These are phyloP conservation scores for Drosophila mayaguana DNA, from an alignment of 2,888 invertebrate genomes.

Conservation along the genomic window DNA sequence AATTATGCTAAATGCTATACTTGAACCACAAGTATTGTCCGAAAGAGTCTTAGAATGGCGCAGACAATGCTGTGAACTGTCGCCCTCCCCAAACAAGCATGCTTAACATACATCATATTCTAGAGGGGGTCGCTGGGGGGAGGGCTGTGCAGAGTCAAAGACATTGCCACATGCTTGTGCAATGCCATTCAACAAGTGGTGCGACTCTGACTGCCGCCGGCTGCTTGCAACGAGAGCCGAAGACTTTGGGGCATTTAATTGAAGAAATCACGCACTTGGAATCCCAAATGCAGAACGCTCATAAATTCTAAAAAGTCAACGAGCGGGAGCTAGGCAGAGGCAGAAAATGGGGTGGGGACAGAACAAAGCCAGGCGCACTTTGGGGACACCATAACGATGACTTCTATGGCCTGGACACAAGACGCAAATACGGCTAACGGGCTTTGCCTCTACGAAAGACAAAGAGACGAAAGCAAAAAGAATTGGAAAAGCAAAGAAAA, in stretches of 20 bases:
- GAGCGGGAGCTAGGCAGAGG: neutral
- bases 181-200: slow-evolving; percentile 43
- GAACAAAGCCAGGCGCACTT: slow-evolving; percentile 46
- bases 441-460: slow-evolving; percentile 51
- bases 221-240: slow-evolving; percentile 34
- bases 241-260: slow-evolving; percentile 70
- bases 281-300: slow-evolving; percentile 48
- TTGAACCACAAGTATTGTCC: slow-evolving; percentile 50
- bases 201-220: slow-evolving; percentile 37
- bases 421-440: slow-evolving; percentile 63
- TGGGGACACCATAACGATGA: slow-evolving; percentile 48
- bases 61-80: slow-evolving; percentile 65
- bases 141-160: slow-evolving; percentile 7
- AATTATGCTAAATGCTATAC: slow-evolving; percentile 64
- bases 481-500: slow-evolving; percentile 14
- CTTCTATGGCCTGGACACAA: slow-evolving; percentile 52
- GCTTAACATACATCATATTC: slow-evolving; percentile 38
- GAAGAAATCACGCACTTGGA: slow-evolving; percentile 76
- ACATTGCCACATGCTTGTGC: slow-evolving; percentile 59
- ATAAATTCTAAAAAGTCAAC: slow-evolving; percentile 45
- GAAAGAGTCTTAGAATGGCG: slow-evolving; percentile 34
- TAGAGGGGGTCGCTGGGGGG: neutral
- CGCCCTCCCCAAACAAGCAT: slow-evolving; percentile 15
- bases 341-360: neutral
- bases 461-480: slow-evolving; percentile 15